Percentiles rank a stretch among this genome's conserved stretches.
Conservation (phyloP, 2,113 vertebrate species). For the Nanger granti region DNA sequence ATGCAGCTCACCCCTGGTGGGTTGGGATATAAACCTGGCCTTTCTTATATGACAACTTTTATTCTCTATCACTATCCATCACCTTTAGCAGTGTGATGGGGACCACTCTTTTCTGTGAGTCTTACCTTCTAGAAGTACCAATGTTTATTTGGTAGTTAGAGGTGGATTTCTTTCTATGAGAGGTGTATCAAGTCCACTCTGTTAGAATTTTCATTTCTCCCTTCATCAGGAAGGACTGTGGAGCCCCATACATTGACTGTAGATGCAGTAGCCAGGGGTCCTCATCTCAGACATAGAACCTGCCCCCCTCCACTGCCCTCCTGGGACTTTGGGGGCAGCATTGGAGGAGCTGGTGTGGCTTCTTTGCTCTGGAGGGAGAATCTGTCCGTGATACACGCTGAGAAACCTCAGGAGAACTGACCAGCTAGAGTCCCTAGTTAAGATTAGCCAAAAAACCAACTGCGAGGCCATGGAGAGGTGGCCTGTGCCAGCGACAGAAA, state of each 20-base stretch:
- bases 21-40: not conserved
- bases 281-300: not conserved
- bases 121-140: not conserved
- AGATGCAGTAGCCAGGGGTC: not conserved
- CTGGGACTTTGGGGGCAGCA: not conserved
- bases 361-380: not conserved
- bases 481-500: not conserved
- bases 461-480: fast-evolving
- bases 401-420: not conserved
- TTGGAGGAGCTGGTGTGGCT: not conserved
- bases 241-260: not conserved
- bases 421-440: not conserved
- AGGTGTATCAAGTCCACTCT: not conserved
- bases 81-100: not conserved
- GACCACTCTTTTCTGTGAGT: not conserved
- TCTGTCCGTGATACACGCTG: not conserved
- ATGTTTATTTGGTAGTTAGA: not conserved
- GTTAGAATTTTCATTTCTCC: not conserved
- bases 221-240: not conserved
- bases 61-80: not conserved
- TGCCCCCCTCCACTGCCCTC: not conserved
- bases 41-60: not conserved
- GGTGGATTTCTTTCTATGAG: not conserved
- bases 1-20: not conserved
- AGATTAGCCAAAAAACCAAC: not conserved